Conservation (phyloP, 2,797 vertebrate genomes). For the Onychomys torridus region DNA sequence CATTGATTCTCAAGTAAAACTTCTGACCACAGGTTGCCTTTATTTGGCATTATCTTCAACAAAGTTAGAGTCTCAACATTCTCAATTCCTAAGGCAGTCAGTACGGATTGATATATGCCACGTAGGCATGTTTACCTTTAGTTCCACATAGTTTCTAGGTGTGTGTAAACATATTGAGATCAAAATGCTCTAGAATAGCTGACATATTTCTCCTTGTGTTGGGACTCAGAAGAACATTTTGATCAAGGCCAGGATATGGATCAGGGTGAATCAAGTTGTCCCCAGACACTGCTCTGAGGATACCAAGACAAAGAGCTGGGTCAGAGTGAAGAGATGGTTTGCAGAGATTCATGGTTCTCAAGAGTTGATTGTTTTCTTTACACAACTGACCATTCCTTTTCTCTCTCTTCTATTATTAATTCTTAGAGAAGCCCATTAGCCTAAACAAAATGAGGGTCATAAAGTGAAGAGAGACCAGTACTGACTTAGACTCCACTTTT, state of each 20-base stretch:
- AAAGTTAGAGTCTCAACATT: too few species aligned
- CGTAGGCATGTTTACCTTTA: too few species aligned
- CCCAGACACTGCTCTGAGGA: not conserved
- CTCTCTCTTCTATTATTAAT: not conserved
- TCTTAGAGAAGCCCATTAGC: not conserved
- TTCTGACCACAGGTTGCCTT: too few species aligned
- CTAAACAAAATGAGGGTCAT: not conserved
- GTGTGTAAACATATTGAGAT: too few species aligned
- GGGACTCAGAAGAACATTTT: not conserved
- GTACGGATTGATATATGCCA: too few species aligned
- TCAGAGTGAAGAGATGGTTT: not conserved
- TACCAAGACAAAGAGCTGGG: not conserved
- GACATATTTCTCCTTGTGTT: not conserved
- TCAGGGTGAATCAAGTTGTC: not conserved
- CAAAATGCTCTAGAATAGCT: too few species aligned
- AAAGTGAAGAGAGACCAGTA: not conserved
- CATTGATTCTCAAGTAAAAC: not conserved
- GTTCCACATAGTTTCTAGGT: too few species aligned
- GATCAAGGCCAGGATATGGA: not conserved
- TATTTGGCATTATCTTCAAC: too few species aligned
- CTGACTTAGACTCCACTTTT: not conserved
- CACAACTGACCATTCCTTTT: not conserved
- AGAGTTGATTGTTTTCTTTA: not conserved
- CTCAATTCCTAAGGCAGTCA: too few species aligned
- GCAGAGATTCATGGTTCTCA: not conserved